Base-by-base conservation (phyloP, 1,140 invertebrate genomes). In the Zaprionus vittiger region DNA sequence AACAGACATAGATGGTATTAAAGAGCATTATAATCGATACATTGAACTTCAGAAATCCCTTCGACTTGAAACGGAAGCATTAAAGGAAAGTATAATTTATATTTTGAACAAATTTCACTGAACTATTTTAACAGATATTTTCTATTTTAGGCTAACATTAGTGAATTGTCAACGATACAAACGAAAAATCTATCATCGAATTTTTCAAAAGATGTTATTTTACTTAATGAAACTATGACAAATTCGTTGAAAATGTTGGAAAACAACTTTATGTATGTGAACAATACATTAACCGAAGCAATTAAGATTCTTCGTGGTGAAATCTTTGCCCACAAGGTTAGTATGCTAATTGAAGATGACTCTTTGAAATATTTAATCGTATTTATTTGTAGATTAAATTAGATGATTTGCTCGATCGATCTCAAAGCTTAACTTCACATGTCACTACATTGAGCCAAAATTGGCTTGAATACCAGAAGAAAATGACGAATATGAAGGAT, bases 391-490 rank as follows among this genome's bases (percentile, higher is more conserved):
- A 92, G 87, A 77, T 72, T 2, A 92, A 92, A 73, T 76, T 92
- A 59, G 87, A 91, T 47, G 91, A 91, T 24, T 63, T 90, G 55
- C 72, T 92, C 49, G 90, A 91, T 77, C 84, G 80, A 9, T 86
- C 82, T 28, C 77, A 91, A 44, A 92, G 92, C 41, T 79, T 92
- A 34, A 87, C 85, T 37, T 91, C 91, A 6, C 91, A 92, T 72
- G 91, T 92, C 0, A 75, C 80, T 20, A 92, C 91, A 22, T 76
- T 92, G 54, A 81, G 86, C 68, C 83, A 91, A 59, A 85, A 81
- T 73, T 92, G 87, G 87, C 72, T 79, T 12, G 82, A 92, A 61
- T 87, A 79, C 28, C 92, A 87, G 28, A 80, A 92, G 28, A 84
- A 84, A 80, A 77, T 91, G 11, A 72, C 70, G 11, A 73, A 65